Percentiles rank a stretch among this genome's conserved stretches.
These are phyloP conservation scores for Cossypha polioptera DNA, from an alignment of 2,797 vertebrate species.

Conservation along the genomic window DNA sequence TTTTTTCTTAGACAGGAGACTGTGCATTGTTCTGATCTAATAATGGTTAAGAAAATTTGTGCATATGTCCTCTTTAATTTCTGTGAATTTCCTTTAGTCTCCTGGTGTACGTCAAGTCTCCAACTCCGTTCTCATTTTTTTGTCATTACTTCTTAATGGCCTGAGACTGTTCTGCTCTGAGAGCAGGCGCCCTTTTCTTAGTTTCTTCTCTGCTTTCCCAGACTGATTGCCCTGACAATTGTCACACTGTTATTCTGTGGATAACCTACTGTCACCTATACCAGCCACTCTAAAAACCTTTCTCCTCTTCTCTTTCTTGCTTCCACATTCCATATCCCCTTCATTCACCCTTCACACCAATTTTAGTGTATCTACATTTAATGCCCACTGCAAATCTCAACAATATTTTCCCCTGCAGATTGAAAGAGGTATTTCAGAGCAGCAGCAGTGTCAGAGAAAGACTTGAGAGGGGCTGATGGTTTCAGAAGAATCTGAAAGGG, in stretches of 20 bases:
- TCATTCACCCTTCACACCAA: not conserved
- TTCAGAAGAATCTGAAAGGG: not conserved
- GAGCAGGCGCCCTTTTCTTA: not conserved
- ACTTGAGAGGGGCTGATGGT: not conserved
- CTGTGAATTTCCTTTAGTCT: not conserved
- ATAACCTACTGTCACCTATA: not conserved
- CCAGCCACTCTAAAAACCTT: not conserved
- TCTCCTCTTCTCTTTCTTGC: not conserved
- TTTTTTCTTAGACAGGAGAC: not conserved
- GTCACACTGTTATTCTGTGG: not conserved
- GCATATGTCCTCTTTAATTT: not conserved
- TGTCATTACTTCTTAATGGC: not conserved
- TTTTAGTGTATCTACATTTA: not conserved
- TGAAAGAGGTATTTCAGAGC: not conserved
- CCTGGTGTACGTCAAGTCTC: not conserved
- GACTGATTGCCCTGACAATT: not conserved
- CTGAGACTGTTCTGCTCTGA: not conserved
- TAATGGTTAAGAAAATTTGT: not conserved
- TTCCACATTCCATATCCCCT: not conserved
- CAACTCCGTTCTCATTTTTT: not conserved
- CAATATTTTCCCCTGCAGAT: not conserved
- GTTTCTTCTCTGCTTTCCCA: not conserved
- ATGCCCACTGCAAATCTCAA: not conserved
- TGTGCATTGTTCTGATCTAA: not conserved
- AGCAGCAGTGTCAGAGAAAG: not conserved